Conservation (phyloP, 2,888 invertebrate genomes). For the Cinara cedri region DNA sequence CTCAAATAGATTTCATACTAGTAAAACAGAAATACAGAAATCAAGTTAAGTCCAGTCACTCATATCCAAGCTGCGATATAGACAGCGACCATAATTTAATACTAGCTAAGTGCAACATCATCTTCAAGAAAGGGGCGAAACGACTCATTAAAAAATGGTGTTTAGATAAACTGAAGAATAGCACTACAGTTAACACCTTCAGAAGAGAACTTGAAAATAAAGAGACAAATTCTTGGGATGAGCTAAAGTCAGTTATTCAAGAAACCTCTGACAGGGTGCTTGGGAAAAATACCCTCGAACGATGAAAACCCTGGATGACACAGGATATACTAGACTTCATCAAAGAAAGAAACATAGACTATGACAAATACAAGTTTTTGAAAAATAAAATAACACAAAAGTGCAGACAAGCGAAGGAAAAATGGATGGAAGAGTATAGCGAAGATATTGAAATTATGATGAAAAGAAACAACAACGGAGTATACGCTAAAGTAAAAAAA, state of each 20-base stretch:
- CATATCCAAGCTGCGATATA: conserved; percentile 10
- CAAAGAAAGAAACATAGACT: conserved; percentile 42
- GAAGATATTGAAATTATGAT: conserved; percentile 38
- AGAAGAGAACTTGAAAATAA: conserved; percentile 22
- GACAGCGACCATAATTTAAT: conserved; percentile 24
- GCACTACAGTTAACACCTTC: conserved; percentile 14
- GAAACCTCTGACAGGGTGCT: conserved; percentile 23
- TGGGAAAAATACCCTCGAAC: conserved; percentile 30
- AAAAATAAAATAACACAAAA: conserved; percentile 21
- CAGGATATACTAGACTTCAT: conserved; percentile 29
- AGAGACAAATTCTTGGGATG: conserved; percentile 28
- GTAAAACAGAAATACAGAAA: conserved; percentile 29
- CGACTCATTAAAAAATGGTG: conserved; percentile 3
- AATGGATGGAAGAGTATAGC: conserved; percentile 27
- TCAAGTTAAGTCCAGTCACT: conserved; percentile 20
- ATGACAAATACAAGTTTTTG: conserved; percentile 18
- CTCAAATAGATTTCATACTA: conserved; percentile 36
- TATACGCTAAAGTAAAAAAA: conserved; percentile 32
- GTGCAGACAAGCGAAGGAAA: conserved; percentile 31
- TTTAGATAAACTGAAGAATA: conserved; percentile 34
- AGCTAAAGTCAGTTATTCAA: conserved; percentile 9
- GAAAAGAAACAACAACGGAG: conserved; percentile 36
- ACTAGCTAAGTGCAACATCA: conserved; percentile 17
- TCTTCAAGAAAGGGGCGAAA: neutral
- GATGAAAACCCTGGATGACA: conserved; percentile 41